Evolutionary conservation across 2,888 invertebrate species (phyloP).

Genomic region (Leptopterna dolabrata): DNA sequence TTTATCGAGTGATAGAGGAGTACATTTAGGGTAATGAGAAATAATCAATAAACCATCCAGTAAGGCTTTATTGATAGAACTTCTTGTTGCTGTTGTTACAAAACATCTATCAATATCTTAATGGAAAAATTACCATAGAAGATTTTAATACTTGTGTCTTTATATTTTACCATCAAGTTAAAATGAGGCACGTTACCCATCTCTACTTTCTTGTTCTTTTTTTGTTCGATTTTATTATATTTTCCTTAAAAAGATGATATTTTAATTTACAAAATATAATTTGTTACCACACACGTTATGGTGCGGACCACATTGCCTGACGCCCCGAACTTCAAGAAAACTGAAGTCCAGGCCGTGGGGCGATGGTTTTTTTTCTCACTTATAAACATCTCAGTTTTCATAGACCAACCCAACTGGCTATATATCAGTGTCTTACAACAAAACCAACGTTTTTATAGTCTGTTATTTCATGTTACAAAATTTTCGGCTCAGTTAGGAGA

Average conservation of each 20-base stretch:
- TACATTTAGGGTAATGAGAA: background rate
- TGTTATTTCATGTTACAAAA: conserved; percentile 29
- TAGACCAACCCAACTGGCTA: conserved; percentile 27
- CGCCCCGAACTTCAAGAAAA: conserved; percentile 10
- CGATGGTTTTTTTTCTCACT: conserved; percentile 5
- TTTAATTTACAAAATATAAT: conserved; percentile 41
- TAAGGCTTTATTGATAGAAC: conserved; percentile 60
- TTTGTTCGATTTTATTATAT: conserved; percentile 22
- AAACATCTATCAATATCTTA: conserved; percentile 55
- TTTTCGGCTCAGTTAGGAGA: conserved; percentile 26
- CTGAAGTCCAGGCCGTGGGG: conserved; percentile 16
- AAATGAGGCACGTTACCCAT: conserved; percentile 39
- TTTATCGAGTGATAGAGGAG: no score
- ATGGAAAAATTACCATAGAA: conserved; percentile 52
- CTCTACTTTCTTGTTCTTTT: conserved; percentile 15
- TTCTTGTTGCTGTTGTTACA: conserved; percentile 56
- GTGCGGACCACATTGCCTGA: background rate
- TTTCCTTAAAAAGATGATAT: conserved; percentile 49
- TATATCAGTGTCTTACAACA: conserved; percentile 41
- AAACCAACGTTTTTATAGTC: conserved; percentile 49
- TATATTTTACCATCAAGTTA: conserved; percentile 52
- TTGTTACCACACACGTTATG: background rate
- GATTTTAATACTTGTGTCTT: conserved; percentile 56
- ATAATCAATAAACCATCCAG: conserved; percentile 55
- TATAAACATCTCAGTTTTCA: conserved; percentile 42